Percentiles rank a stretch among this genome's conserved stretches.
Conservation (phyloP, 2,797 vertebrate species). For the Clarias pachynema region DNA sequence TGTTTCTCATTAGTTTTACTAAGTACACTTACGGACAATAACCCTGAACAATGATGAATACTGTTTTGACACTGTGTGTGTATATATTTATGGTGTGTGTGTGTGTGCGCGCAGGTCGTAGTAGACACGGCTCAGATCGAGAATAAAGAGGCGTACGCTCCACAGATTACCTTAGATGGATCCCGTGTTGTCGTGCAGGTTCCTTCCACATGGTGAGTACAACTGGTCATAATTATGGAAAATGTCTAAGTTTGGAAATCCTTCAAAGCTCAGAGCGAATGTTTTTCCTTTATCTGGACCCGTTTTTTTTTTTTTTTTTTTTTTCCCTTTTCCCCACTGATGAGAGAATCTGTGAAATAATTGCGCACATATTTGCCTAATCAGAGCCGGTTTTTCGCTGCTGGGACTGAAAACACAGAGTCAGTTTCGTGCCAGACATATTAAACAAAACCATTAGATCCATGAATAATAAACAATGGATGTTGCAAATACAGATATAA, state of each 20-base stretch:
- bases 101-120: constrained; percentile 84
- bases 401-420: background rate
- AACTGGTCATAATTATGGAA: constrained; percentile 14
- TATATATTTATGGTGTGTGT: too few relatives aligned
- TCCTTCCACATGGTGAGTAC: constrained; percentile 94
- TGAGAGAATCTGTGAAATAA: constrained; percentile 1
- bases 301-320: background rate
- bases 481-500: background rate
- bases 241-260: background rate
- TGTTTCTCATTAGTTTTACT: background rate
- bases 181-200: constrained; percentile 95
- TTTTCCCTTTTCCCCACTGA: background rate
- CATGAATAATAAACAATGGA: background rate
- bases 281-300: background rate
- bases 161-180: constrained; percentile 95
- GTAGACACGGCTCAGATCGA: constrained; percentile 98
- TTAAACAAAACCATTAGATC: background rate
- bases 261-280: background rate
- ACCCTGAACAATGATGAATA: background rate
- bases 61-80: background rate
- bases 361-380: background rate
- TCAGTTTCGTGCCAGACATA: background rate
- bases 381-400: background rate
- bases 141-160: constrained; percentile 97
- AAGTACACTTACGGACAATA: too few relatives aligned